Percentiles rank a stretch among this genome's conserved stretches.
Evolutionary conservation across 2,113 vertebrate species (phyloP).

Genomic region (Boleophthalmus pectinirostris): DNA sequence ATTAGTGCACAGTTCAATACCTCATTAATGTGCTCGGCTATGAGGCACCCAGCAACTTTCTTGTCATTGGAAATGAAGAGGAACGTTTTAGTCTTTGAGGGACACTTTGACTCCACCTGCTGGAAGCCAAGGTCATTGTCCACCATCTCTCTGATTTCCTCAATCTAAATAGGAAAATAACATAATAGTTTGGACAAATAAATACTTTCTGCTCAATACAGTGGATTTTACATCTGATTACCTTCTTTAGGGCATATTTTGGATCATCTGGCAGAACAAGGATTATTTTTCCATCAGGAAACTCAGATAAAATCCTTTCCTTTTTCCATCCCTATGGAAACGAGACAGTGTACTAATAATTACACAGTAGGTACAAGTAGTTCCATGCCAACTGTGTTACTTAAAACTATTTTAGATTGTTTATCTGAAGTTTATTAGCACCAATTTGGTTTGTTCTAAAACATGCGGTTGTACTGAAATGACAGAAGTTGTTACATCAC

Average conservation of each 20-base stretch:
- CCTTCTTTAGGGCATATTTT: slow-evolving; percentile 98
- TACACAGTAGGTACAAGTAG: neutral
- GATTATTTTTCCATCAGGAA: slow-evolving; percentile 97
- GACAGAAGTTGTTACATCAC: neutral
- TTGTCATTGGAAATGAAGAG: slow-evolving; percentile 98
- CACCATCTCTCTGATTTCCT: slow-evolving; percentile 98
- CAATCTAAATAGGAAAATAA: slow-evolving; percentile 79
- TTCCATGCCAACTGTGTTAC: no score
- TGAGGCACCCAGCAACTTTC: slow-evolving; percentile 96
- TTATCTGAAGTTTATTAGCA: neutral
- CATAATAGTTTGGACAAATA: no score
- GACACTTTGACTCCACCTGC: slow-evolving; percentile 91
- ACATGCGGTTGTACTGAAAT: neutral
- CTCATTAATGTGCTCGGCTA: slow-evolving; percentile 98
- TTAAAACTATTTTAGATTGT: neutral
- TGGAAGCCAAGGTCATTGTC: slow-evolving; percentile 98
- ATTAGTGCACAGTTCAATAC: slow-evolving; percentile 63
- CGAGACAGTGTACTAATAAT: neutral
- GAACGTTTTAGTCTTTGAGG: slow-evolving; percentile 95
- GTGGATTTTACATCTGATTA: slow-evolving; percentile 51
- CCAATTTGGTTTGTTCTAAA: neutral
- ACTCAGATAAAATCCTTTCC: slow-evolving; percentile 94
- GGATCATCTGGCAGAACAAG: slow-evolving; percentile 98
- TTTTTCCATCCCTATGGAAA: slow-evolving; percentile 94
- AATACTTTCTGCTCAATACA: neutral